These are phyloP conservation scores for Halesus radiatus DNA, from an alignment of 1,140 invertebrate species.

Conservation along the genomic window DNA sequence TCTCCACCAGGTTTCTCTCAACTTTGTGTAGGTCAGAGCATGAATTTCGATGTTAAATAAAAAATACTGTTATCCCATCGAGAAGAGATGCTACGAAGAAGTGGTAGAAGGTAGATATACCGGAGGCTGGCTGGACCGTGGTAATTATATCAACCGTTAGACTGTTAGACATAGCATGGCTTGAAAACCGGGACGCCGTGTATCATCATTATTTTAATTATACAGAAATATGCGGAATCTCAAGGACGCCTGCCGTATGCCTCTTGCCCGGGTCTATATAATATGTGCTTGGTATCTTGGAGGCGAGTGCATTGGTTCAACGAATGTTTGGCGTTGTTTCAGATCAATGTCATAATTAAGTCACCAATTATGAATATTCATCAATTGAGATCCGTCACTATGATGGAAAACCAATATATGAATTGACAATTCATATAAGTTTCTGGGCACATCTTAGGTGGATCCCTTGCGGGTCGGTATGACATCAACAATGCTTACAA, in stretches of 20 bases:
- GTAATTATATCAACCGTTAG: constrained; percentile 1
- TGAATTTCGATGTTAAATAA: constrained; percentile 7
- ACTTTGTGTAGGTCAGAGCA: not conserved
- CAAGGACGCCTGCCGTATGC: not conserved
- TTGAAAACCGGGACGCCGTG: not conserved
- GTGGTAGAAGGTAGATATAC: not conserved
- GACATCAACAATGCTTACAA: too few species aligned
- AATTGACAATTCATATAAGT: too few species aligned
- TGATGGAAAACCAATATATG: too few species aligned
- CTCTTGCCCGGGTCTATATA: too few species aligned
- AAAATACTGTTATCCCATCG: constrained; percentile 19
- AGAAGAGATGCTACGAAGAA: not conserved
- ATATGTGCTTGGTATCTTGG: too few species aligned
- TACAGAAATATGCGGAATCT: not conserved
- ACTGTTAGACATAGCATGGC: not conserved
- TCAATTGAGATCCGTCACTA: too few species aligned
- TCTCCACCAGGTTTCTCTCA: not conserved
- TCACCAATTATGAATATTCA: too few species aligned
- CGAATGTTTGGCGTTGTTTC: too few species aligned
- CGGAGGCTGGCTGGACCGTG: not conserved
- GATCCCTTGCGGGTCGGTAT: too few species aligned
- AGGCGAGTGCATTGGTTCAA: too few species aligned
- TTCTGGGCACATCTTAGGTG: too few species aligned
- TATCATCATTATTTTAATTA: constrained; percentile 13
- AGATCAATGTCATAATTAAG: too few species aligned